These are phyloP conservation scores for Corythornis vintsioides DNA, from an alignment of 2,113 vertebrate genomes.

Conservation along the genomic window DNA sequence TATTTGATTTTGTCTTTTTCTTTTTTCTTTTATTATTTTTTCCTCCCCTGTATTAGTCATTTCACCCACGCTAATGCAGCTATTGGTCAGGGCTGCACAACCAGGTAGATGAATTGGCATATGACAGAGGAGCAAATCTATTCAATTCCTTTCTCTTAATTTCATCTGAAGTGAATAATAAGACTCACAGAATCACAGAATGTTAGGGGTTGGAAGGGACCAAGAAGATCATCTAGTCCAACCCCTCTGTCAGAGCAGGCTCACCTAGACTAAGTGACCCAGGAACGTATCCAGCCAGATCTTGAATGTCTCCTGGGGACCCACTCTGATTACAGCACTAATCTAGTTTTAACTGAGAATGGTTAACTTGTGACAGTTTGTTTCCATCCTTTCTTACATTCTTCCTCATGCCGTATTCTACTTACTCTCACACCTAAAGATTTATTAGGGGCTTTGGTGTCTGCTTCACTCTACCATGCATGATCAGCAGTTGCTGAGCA, in stretches of 20 bases:
- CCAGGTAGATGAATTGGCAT: background rate
- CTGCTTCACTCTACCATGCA: background rate
- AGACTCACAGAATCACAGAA: too few species aligned
- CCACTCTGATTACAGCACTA: background rate
- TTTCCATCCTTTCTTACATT: background rate
- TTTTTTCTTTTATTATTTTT: background rate
- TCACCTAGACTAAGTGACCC: too few species aligned
- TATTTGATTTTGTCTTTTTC: accelerated
- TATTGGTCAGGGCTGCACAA: background rate
- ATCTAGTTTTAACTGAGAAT: slow-evolving; percentile 3
- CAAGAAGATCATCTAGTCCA: too few species aligned
- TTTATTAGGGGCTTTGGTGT: background rate
- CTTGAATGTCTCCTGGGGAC: background rate
- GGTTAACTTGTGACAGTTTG: background rate
- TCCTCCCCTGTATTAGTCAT: background rate
- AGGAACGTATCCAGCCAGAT: too few species aligned
- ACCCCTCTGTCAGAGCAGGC: too few species aligned
- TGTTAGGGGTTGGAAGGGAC: too few species aligned
- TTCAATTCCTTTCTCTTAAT: background rate
- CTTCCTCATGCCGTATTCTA: background rate
- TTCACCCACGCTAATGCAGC: background rate
- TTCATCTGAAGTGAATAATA: background rate
- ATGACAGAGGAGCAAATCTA: background rate
- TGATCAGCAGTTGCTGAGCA: background rate
- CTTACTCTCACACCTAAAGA: background rate